Evolutionary conservation across 92 coral and sea anemone genomes (phyloP).

Genomic region (Epizoanthus rinbou): DNA sequence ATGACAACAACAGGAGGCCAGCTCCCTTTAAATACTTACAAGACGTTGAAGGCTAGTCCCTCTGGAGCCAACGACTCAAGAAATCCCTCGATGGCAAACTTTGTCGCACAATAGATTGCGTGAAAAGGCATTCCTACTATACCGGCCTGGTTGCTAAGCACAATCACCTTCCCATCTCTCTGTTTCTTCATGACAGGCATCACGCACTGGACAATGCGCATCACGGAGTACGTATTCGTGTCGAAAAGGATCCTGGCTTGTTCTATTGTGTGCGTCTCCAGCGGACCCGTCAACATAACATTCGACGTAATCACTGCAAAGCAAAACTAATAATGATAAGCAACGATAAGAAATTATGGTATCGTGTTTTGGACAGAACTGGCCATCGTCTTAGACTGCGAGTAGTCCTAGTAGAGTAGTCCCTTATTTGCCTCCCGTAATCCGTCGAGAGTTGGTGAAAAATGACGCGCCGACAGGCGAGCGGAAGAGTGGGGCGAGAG

Average conservation of each 20-base stretch:
- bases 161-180: constrained; percentile 83
- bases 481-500: too few relatives aligned
- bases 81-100: constrained; percentile 97
- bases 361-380: too few relatives aligned
- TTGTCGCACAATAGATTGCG: constrained; percentile 91
- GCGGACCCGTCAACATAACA: constrained; percentile 85
- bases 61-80: constrained; percentile 96
- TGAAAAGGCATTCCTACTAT: constrained; percentile 92
- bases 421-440: too few relatives aligned
- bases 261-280: constrained; percentile 91
- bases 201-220: constrained; percentile 72
- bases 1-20: too few relatives aligned
- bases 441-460: too few relatives aligned
- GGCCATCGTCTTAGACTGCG: too few relatives aligned
- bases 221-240: constrained; percentile 84
- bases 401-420: too few relatives aligned
- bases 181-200: constrained; percentile 93
- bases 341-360: background rate
- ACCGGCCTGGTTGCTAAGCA: constrained; percentile 95
- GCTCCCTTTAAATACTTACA: constrained; percentile 64
- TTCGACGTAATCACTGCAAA: constrained; percentile 87
- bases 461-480: too few relatives aligned
- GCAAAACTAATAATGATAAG: background rate
- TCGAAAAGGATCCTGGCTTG: constrained; percentile 91
- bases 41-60: constrained; percentile 87